Evolutionary conservation across 1,140 invertebrate genomes (phyloP).

Genomic region (Phthorimaea operculella): DNA sequence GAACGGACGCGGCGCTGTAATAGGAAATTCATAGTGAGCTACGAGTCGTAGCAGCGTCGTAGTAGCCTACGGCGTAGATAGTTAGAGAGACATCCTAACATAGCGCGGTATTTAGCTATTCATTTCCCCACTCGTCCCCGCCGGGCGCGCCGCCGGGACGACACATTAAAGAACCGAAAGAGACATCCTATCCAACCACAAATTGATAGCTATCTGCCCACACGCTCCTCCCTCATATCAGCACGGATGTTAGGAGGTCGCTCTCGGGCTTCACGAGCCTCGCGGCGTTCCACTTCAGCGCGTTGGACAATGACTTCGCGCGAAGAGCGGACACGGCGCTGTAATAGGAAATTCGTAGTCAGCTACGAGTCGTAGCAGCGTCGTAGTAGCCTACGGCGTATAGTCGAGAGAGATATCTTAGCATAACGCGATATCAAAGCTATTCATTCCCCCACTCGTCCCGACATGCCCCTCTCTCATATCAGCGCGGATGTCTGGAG

Average conservation of each 20-base stretch:
- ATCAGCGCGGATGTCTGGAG: slow-evolving; percentile 17
- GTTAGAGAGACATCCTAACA: no score
- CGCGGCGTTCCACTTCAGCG: slow-evolving; percentile 65
- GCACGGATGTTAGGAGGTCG: slow-evolving; percentile 41
- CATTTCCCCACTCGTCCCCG: slow-evolving; percentile 91
- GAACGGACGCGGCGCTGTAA: slow-evolving; percentile 71
- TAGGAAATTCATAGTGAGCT: background rate
- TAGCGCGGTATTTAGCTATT: no score
- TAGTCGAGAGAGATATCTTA: no score
- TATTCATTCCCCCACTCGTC: slow-evolving; percentile 96
- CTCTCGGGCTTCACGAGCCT: slow-evolving; percentile 70
- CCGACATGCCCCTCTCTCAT: slow-evolving; percentile 74
- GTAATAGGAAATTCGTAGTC: background rate
- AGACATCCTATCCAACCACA: no score
- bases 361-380: no score
- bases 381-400: no score
- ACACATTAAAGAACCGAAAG: no score
- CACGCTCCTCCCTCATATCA: slow-evolving; percentile 72
- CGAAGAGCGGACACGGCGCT: slow-evolving; percentile 74
- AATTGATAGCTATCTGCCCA: no score
- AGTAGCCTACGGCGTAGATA: no score
- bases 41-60: no score
- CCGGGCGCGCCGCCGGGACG: slow-evolving; percentile 58
- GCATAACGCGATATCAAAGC: no score
- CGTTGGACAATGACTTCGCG: slow-evolving; percentile 83